Evolutionary conservation across 2,888 invertebrate genomes (phyloP).

Genomic region (Megastigmus dorsalis): DNA sequence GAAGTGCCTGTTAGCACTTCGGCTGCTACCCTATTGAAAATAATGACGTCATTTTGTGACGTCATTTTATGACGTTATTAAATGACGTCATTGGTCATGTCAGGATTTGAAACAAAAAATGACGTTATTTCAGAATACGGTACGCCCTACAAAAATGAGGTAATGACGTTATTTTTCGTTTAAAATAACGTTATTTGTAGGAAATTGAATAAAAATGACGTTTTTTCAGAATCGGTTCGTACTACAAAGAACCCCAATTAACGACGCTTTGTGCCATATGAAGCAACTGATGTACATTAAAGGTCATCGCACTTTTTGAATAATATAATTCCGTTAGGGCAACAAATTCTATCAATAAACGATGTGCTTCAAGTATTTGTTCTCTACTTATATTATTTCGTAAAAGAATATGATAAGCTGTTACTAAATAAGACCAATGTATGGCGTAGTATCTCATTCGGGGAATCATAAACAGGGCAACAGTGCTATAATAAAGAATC

Average conservation of each 20-base stretch:
- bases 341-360: background rate
- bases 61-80: too few species aligned
- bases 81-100: too few species aligned
- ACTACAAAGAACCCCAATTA: conserved; percentile 12
- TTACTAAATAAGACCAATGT: conserved; percentile 19
- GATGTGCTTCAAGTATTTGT: conserved; percentile 48
- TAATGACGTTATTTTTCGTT: too few species aligned
- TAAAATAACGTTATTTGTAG: too few species aligned
- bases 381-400: conserved; percentile 42
- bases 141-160: too few species aligned
- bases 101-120: too few species aligned
- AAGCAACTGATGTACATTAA: background rate
- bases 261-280: background rate
- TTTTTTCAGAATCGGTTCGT: too few species aligned
- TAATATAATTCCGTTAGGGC: background rate
- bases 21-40: too few species aligned
- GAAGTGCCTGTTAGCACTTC: too few species aligned
- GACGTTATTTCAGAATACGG: too few species aligned
- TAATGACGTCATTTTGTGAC: too few species aligned
- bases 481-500: conserved; percentile 54
- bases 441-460: background rate
- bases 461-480: conserved; percentile 37
- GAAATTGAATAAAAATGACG: too few species aligned
- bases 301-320: background rate
- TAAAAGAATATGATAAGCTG: background rate